Base-by-base conservation (phyloP, 2,888 invertebrate genomes). In the Xylocampa areola region DNA sequence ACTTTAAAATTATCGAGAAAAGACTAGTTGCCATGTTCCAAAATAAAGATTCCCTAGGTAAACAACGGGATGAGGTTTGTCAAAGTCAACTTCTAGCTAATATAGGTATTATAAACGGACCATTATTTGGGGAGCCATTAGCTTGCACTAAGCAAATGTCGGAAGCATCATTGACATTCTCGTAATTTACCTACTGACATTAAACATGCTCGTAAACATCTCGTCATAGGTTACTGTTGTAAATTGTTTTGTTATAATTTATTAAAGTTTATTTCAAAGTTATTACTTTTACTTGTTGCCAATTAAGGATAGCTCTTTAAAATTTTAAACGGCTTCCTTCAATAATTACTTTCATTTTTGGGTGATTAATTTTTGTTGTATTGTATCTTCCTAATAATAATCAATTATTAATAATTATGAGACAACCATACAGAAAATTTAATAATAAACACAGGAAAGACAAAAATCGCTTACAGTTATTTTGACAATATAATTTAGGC, bases 131-230 rank as follows among this genome's bases (percentile, higher is more conserved):
- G n/a, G 4, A 45, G n/a, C 7, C 29, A 29, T 41, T 14, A 19
- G 23, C 6, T 16, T n/a, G 0, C 17, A 13, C 14, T 44, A 23
- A 2, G 16, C 16, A 64, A 69, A 64, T 64, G 51, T 57, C 65
- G 64, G 37, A 41, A 39, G 16, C 37, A 30, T 41, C 35, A 49
- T 37, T 36, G 33, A 27, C 17, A 36, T 8, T 30, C 23, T 40
- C 64, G 48, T 36, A 48, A 57, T 70, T 63, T 63, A 36, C 35
- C 23, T 7, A 49, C 7, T 58, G 58, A 49, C 51, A 69, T 69
- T 66, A 51, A 27, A 36, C 25, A 11, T 1, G 27, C 17, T 13
- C 13, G 14, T 50, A 33, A 43, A 41, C 10, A 35, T 58, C 45
- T 17, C n/a, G 29, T 17, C 41, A 35, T 29, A 49, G 45, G 39